Base-by-base conservation (phyloP, 2,113 vertebrate genomes). In the Osmerus eperlanus region DNA sequence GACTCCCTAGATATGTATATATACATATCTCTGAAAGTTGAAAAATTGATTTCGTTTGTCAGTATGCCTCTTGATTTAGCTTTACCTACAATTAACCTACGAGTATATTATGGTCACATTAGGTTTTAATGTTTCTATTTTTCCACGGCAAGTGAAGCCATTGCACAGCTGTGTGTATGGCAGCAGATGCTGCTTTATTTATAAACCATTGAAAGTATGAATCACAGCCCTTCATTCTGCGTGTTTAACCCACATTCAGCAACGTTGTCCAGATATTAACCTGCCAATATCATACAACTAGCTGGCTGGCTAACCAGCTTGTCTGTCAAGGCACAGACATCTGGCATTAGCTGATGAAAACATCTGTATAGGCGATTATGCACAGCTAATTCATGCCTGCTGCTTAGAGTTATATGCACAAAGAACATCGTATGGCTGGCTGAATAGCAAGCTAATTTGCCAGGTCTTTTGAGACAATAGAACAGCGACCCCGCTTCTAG, bases 351-450 rank as follows among this genome's bases (percentile, higher is more conserved):
- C 59, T 58, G 64, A 73, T 19, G 52, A 68, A 36, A 29, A 86
- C 88, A 90, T 84, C 84, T 87, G 84, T 85, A 74, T 41, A 47
- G 53, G 3, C 21, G 14, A 71, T 14, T 9, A 25, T 14, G 41
- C 54, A 5, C 19, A 64, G 54, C 16, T 18, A 16, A 16, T 36
- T 0, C 65, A 65, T 4, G 58, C 41, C 41, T 47, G 41, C 41
- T 47, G 41, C 58, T 23, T 60, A 4, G 2, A 16, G 60, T 62
- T 29, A 64, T 16, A 18, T 16, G 62, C 62, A 32, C 29, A 64
- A 32, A 28, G 32, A 64, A 64, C 15, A 18, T 28, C 14, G 59
- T 61, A 15, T 29, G 41, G 41, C 9, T 47, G 41, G 9, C 41
- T 47, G 41, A 47, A 47, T 47, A 12, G 41, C 7, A 9, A 9